These are phyloP conservation scores for Nesometra sesokonis DNA, from an alignment of 35 echinoderm and acorn worm genomes.

Conservation along the genomic window DNA sequence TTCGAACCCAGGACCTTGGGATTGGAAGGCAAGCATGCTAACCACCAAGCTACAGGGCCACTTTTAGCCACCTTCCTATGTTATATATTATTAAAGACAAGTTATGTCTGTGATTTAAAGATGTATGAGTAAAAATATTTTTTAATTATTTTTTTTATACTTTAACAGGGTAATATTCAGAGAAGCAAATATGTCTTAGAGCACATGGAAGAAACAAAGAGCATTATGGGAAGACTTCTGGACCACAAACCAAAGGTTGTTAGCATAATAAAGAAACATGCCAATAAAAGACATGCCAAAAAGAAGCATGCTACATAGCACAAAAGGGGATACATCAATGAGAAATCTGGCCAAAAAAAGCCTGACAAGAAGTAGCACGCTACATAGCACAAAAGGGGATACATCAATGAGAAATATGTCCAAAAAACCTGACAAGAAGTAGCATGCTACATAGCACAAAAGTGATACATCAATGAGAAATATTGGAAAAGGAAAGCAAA, in stretches of 20 bases:
- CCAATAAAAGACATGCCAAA: conserved; percentile 93
- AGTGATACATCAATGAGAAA: neutral
- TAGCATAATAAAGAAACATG: conserved; percentile 86
- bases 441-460: neutral
- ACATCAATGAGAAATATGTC: too few species aligned
- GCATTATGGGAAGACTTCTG: conserved; percentile 66
- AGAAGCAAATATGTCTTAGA: conserved; percentile 78
- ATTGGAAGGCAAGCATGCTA: too few species aligned
- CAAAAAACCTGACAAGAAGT: neutral
- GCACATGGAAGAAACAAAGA: conserved; percentile 73
- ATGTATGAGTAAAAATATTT: too few species aligned
- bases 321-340: too few species aligned
- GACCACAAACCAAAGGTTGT: conserved; percentile 96
- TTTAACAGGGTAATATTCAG: conserved; percentile 71
- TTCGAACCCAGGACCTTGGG: too few species aligned
- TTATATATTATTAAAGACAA: too few species aligned
- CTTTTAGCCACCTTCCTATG: too few species aligned
- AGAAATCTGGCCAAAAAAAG: too few species aligned
- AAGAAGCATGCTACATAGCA: conserved; percentile 53
- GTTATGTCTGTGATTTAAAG: too few species aligned
- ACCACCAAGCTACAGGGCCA: too few species aligned
- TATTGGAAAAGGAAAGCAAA: neutral
- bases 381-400: neutral
- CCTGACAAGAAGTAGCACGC: neutral
- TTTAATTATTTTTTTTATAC: too few species aligned